phyloP scores from a whole-genome alignment of 1,140 invertebrate genomes.

The Zophobas morio region DNA sequence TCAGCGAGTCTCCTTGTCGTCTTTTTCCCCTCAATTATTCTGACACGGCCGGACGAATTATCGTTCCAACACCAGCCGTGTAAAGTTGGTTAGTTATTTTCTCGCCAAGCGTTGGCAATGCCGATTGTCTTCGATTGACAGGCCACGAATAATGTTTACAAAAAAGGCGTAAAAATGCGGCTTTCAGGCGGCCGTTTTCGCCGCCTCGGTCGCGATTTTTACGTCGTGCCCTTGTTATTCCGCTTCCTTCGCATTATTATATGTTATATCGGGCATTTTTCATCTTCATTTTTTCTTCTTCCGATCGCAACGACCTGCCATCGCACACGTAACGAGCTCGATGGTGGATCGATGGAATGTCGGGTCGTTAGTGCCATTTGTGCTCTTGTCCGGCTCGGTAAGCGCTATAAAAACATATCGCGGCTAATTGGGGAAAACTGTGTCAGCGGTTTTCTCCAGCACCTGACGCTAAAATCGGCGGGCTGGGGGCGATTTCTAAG shows the following conservation, averaged over 20 bases:
- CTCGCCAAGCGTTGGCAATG: conserved; percentile 54
- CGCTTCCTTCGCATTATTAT: conserved; percentile 17
- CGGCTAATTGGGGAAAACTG: conserved; percentile 36
- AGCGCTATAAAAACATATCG: conserved; percentile 24
- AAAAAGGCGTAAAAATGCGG: conserved; percentile 52
- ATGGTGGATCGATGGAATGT: conserved; percentile 32
- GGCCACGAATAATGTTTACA: conserved; percentile 47
- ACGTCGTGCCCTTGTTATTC: conserved; percentile 5
- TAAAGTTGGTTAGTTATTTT: conserved; percentile 59
- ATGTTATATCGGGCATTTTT: conserved; percentile 16
- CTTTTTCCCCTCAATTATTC: conserved; percentile 32
- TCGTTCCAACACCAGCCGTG: conserved; percentile 56
- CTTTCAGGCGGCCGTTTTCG: conserved; percentile 21
- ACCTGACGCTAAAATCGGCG: too few species aligned
- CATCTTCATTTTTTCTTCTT: conserved; percentile 7
- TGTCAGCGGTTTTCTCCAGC: background rate
- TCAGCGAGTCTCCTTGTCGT: background rate
- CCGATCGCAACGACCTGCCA: conserved; percentile 18
- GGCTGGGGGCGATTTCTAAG: too few species aligned
- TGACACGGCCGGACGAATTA: conserved; percentile 51
- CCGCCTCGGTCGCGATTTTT: background rate
- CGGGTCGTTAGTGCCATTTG: conserved; percentile 34
- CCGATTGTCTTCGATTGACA: conserved; percentile 57
- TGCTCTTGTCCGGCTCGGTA: conserved; percentile 4
- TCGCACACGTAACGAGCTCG: conserved; percentile 32